Percentiles rank a stretch among this genome's conserved stretches.
Conservation (phyloP, 2,888 invertebrate genomes). For the Petrophora chlorosata region DNA sequence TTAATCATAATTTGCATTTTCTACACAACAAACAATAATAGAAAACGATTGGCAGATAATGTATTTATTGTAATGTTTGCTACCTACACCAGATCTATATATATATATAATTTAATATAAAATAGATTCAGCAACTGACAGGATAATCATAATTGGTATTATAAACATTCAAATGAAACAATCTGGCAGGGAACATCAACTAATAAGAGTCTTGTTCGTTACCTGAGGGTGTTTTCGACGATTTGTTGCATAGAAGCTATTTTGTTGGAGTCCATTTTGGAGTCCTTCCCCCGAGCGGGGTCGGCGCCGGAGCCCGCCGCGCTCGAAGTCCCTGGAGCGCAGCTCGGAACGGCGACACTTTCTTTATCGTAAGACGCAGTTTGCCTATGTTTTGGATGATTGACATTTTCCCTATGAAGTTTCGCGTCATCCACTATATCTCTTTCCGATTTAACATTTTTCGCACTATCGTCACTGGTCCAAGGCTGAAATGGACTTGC, state of each 20-base stretch:
- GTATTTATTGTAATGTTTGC: no score
- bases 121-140: neutral
- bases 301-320: slow-evolving; percentile 57
- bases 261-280: slow-evolving; percentile 77
- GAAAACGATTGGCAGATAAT: neutral
- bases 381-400: slow-evolving; percentile 84
- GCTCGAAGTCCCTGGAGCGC: slow-evolving; percentile 70
- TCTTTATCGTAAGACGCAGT: slow-evolving; percentile 83
- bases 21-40: neutral
- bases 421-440: slow-evolving; percentile 82
- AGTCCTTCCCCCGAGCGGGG: slow-evolving; percentile 56
- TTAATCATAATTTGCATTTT: neutral
- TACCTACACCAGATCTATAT: no score
- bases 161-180: slow-evolving; percentile 1
- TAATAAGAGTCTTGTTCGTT: slow-evolving; percentile 36
- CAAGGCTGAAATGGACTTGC: slow-evolving; percentile 81
- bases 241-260: slow-evolving; percentile 84
- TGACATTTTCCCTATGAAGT: slow-evolving; percentile 83
- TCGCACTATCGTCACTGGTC: slow-evolving; percentile 75
- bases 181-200: slow-evolving; percentile 15
- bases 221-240: slow-evolving; percentile 87
- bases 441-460: slow-evolving; percentile 77
- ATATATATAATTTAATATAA: no score
- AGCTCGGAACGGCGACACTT: slow-evolving; percentile 69
- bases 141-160: neutral